phyloP scores from a whole-genome alignment of 2,797 vertebrate genomes.

The Furcifer pardalis region DNA sequence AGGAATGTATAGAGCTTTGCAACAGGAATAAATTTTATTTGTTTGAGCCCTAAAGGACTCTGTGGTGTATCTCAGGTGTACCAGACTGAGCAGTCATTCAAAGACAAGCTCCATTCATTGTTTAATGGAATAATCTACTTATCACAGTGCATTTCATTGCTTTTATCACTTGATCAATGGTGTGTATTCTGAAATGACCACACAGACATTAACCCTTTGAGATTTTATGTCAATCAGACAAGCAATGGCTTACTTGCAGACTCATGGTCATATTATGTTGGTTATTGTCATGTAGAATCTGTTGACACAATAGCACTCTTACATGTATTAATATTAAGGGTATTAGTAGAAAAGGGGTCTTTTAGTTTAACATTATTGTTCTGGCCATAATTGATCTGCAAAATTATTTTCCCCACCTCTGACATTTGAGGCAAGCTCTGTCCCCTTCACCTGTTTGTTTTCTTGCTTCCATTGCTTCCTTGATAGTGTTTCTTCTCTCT shows the following conservation, averaged over 20 bases:
- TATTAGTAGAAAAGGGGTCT: no score
- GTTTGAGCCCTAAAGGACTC: not conserved
- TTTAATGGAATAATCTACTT: not conserved
- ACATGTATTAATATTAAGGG: no score
- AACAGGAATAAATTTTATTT: no score
- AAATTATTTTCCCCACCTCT: no score
- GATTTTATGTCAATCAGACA: constrained; percentile 3
- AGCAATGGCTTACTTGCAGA: not conserved
- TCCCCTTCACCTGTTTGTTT: no score
- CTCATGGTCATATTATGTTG: not conserved
- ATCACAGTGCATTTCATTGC: not conserved
- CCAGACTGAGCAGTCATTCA: not conserved
- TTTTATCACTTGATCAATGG: not conserved
- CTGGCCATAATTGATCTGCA: no score
- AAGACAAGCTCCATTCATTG: not conserved
- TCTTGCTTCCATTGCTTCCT: no score
- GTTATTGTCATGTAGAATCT: not conserved
- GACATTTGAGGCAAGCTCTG: no score
- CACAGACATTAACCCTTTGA: constrained; percentile 13
- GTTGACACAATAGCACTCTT: no score
- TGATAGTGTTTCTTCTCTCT: no score
- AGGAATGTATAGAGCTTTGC: no score
- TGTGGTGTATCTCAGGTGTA: not conserved
- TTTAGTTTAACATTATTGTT: no score
- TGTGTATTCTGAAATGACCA: not conserved